These are phyloP conservation scores for Agelas oroides DNA, from an alignment of 37 sponge, comb jelly and placozoan genomes.

Conservation along the genomic window DNA sequence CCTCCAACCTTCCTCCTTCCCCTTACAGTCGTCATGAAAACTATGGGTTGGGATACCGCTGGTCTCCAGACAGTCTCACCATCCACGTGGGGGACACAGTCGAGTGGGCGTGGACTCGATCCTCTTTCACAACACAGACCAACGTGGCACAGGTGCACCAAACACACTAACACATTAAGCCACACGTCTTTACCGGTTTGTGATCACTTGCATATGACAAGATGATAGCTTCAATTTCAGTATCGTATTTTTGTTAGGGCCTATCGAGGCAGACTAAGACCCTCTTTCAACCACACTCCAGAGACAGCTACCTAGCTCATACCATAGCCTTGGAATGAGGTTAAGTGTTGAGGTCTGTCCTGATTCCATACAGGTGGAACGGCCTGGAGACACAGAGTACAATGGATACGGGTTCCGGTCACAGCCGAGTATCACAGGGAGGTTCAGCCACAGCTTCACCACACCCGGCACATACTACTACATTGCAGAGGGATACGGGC, in stretches of 20 bases:
- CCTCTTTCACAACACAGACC: slow-evolving; percentile 50
- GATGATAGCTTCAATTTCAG: no score
- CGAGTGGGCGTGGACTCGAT: slow-evolving; percentile 78
- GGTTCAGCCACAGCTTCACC: slow-evolving; percentile 69
- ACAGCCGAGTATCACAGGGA: slow-evolving; percentile 35
- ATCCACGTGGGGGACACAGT: slow-evolving; percentile 76
- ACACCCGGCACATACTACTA: slow-evolving; percentile 75
- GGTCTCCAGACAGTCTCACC: slow-evolving; percentile 59
- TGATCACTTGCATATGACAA: no score
- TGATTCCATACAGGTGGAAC: neutral
- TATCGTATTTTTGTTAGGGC: no score
- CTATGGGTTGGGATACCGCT: slow-evolving; percentile 79
- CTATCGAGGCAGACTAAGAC: no score
- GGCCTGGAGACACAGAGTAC: slow-evolving; percentile 38
- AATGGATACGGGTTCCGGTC: slow-evolving; percentile 68
- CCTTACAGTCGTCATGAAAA: slow-evolving; percentile 39
- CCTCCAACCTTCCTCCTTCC: no score
- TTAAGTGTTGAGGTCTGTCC: no score
- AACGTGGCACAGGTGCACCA: slow-evolving; percentile 63
- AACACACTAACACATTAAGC: neutral
- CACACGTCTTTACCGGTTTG: no score
- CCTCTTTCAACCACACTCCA: no score
- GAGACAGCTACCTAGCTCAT: no score
- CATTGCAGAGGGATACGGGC: slow-evolving; percentile 69
- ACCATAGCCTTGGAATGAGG: no score